These are phyloP conservation scores for Cynoglossus semilaevis DNA, from an alignment of 2,113 vertebrate genomes.

Conservation along the genomic window DNA sequence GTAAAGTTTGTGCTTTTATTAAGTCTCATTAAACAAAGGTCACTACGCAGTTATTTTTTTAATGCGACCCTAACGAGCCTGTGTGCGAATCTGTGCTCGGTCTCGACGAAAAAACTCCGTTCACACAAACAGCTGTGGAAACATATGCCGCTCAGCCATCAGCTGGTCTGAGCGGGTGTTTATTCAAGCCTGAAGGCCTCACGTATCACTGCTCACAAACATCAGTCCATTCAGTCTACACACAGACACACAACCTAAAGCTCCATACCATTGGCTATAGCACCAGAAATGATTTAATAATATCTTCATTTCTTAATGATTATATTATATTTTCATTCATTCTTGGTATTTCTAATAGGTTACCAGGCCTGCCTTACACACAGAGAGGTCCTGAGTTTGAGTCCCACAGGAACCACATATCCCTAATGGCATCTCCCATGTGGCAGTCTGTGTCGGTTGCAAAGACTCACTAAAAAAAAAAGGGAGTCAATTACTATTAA, in stretches of 20 bases:
- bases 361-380: too few species aligned
- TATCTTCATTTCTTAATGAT: background rate
- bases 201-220: conserved; percentile 69
- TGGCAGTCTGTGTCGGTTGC: too few species aligned
- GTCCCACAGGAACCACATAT: too few species aligned
- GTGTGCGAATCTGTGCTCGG: conserved; percentile 61
- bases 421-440: too few species aligned
- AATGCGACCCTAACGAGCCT: conserved; percentile 29
- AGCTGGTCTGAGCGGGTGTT: conserved; percentile 68
- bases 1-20: conserved; percentile 4
- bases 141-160: conserved; percentile 70
- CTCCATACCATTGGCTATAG: conserved; percentile 54
- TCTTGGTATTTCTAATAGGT: too few species aligned
- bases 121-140: conserved; percentile 73
- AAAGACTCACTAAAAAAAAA: too few species aligned
- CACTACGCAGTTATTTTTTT: conserved; percentile 20
- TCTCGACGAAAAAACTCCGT: conserved; percentile 64
- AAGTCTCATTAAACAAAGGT: conserved; percentile 39
- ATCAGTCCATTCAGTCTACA: conserved; percentile 55
- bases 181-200: conserved; percentile 70
- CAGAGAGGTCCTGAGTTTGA: too few species aligned
- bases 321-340: too few species aligned
- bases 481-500: too few species aligned
- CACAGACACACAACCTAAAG: conserved; percentile 72
- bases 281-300: conserved; percentile 59